Evolutionary conservation across 2,113 vertebrate species (phyloP), one percentile per base, ranked within the genome.

Genomic region (Misgurnus anguillicaudatus): DNA sequence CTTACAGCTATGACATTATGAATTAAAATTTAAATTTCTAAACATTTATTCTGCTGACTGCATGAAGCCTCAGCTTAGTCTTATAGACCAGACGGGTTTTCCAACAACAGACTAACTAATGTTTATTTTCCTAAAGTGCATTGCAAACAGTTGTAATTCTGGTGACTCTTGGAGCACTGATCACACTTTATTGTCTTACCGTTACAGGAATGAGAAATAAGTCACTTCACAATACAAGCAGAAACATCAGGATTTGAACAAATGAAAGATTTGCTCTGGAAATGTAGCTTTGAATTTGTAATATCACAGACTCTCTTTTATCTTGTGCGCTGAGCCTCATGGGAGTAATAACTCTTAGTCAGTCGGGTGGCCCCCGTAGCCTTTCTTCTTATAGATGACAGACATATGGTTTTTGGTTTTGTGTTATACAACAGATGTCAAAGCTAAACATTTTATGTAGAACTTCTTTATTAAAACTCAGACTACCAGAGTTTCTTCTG

Each of bases 201-300:
- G 14, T 51, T 51, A 51, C 48, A 51, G 48, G 3, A 47, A 9
- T 6, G 51, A 53, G 51, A 53, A 53, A 14, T 53, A 13, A 16
- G 3, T 5, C 5, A 53, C 7, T 45, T 9, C 9, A 9, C 42
- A 90, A 88, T 62, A 85, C 92, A 92, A 92, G 81, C 79, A 85
- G 80, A 69, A 24, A 3, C 79, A 87, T 77, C 84, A 72, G 31
- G 82, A 86, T 87, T 86, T 79, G 17, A 13, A 4, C 63, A 84
- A 87, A 85, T 64, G 81, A 78, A 81, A 87, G 86, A 84, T 70
- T 80, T 14, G 70, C 85, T 90, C 90, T 92, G 91, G 90, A 90
- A 92, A 90, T 87, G 88, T 84, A 82, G 84, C 82, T 80, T 89
- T 84, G 85, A 85, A 83, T 90, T 87, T 84, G 87, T 87, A 80